Conservation (phyloP, 1,140 invertebrate genomes). For the Solenopsis fugax region DNA sequence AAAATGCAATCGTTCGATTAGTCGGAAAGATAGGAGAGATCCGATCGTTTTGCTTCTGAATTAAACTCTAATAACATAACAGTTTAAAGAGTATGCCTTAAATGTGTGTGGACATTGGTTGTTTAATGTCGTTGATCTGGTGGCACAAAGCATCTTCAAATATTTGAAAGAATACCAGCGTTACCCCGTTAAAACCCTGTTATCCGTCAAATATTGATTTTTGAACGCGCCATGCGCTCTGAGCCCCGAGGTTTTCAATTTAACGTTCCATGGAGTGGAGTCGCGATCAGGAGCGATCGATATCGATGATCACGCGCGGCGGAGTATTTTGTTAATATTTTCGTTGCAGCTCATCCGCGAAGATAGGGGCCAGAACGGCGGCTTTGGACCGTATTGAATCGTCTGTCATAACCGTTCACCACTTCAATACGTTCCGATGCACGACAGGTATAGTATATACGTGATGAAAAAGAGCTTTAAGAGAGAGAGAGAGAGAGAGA, state of each 20-base stretch:
- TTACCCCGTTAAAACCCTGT: constrained; percentile 30
- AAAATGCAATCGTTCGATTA: not conserved
- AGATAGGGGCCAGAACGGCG: constrained; percentile 30
- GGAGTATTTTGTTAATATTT: constrained; percentile 65
- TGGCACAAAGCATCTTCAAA: constrained; percentile 27
- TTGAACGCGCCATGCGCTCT: constrained; percentile 43
- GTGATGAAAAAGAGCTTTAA: constrained; percentile 61
- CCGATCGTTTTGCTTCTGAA: not conserved
- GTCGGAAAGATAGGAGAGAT: not conserved
- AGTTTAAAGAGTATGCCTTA: not conserved
- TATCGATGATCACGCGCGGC: constrained; percentile 47
- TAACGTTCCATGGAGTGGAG: constrained; percentile 15
- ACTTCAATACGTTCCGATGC: constrained; percentile 60
- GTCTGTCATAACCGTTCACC: constrained; percentile 71
- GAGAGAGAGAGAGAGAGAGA: constrained; percentile 48
- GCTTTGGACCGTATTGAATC: constrained; percentile 64
- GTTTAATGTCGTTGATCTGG: not conserved
- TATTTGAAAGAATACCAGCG: constrained; percentile 52
- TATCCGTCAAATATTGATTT: constrained; percentile 58
- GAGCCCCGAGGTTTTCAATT: constrained; percentile 36
- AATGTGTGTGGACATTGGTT: not conserved
- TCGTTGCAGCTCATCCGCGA: constrained; percentile 58
- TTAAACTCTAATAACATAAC: constrained; percentile 4
- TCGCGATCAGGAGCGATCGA: constrained; percentile 35
- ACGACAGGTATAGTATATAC: constrained; percentile 41